phyloP scores from a whole-genome alignment of 2,797 vertebrate genomes.

The Spea hammondii region DNA sequence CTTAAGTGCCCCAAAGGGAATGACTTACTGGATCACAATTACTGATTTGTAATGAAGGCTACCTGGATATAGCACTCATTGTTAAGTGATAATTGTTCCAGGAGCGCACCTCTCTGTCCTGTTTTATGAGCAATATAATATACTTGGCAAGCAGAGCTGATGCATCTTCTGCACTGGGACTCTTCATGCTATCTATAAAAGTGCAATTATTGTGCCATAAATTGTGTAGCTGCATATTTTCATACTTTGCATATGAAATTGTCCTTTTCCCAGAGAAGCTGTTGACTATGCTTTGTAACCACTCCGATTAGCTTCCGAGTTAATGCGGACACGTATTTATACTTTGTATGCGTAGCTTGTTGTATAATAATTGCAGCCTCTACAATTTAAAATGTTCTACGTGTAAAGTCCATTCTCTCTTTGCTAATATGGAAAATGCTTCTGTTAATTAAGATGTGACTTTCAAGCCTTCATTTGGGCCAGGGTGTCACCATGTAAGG shows the following conservation, averaged over 20 bases:
- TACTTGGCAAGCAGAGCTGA: conserved; percentile 45
- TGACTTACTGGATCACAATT: conserved; percentile 33
- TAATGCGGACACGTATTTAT: background rate
- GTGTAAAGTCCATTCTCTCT: too few species aligned
- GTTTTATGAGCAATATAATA: conserved; percentile 45
- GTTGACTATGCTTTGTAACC: conserved; percentile 17
- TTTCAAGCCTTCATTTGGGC: too few species aligned
- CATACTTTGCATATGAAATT: conserved; percentile 28
- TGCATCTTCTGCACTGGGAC: conserved; percentile 47
- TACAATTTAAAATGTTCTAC: too few species aligned
- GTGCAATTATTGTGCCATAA: conserved; percentile 47
- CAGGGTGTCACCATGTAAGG: too few species aligned
- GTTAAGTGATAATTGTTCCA: conserved; percentile 49
- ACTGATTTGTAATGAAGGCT: conserved; percentile 40
- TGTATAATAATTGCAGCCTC: too few species aligned
- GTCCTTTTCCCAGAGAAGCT: conserved; percentile 1
- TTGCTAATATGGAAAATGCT: too few species aligned
- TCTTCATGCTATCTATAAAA: conserved; percentile 47
- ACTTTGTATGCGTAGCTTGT: background rate
- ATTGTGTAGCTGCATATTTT: conserved; percentile 41
- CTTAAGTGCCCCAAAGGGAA: conserved; percentile 20
- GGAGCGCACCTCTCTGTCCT: conserved; percentile 37
- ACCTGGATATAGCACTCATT: conserved; percentile 44
- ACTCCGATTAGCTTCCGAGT: background rate
- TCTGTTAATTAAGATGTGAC: too few species aligned